Evolutionary conservation across 1,140 invertebrate genomes (phyloP), one percentile per base, ranked within the genome.

Genomic region (Lepidurus couesii): DNA sequence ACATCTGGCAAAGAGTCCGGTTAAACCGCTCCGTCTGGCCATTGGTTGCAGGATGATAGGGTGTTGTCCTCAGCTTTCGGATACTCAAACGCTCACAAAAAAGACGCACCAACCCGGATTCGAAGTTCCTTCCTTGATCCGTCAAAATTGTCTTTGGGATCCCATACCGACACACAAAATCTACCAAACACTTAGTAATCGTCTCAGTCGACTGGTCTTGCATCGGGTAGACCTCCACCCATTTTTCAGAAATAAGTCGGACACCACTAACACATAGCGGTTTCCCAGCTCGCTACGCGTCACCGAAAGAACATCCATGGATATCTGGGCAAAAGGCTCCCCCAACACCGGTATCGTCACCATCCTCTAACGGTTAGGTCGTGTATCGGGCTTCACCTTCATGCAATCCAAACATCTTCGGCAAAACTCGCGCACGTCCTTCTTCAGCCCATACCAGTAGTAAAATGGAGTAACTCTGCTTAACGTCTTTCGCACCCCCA

Each of bases 21-120:
- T 83, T 84, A 43, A 82, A 81, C 34, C 82, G 74, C 78, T 84
- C 81, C 1, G 80, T 80, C 74, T 77, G 76, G 1, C 82, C 82
- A 44, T 81, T 75, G 13, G 76, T 78, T 75, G 80, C 47, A 6
- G 78, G 78, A 53, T 78, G 79, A 26, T 79, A 75, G n/a, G 78
- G 9, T 11, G 81, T 83, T 1, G 80, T 83, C n/a, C 78, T 11
- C 4, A 81, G 81, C 73, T 77, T 78, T 9, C 78, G 24, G 1
- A 81, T 80, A 9, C 78, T 79, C 9, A 83, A 10, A 26, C 77
- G 26, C 7, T 24, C 26, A 42, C 75, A 81, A 5, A 81, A 80
- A 80, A 76, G 81, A 7, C 42, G 11, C 4, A 81, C 73, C 2
- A 81, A 13, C 42, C 21, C 13, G 4, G 80, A 81, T 3, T 42